Base-by-base conservation (phyloP, 2,797 vertebrate genomes). In the Falco columbarius region DNA sequence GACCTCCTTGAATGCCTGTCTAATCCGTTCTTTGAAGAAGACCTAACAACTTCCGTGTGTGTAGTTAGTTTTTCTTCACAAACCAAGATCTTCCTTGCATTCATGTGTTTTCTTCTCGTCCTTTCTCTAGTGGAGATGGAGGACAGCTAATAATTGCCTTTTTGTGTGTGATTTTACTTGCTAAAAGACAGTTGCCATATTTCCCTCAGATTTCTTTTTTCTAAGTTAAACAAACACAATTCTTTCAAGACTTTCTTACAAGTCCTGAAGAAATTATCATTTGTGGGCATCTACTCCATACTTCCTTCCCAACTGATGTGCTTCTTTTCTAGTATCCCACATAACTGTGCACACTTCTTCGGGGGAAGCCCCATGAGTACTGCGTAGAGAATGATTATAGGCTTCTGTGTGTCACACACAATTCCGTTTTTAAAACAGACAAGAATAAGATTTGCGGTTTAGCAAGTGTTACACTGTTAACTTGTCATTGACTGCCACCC, bases 401-500 rank as follows among this genome's bases (percentile, higher is more conserved):
- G 21, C 52, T 93, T 76, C 36, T 65, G 15, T 90, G 29, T 89
- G 47, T 94, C 67, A 76, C 47, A 49, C 38, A 62, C 18, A 54
- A 52, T 68, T 91, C 67, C 16, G 32, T 68, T 93, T 85, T 90
- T 84, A 86, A 90, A 93, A 74, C 14, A 92, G 65, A 51, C 17
- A 74, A 44, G 59, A 81, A 81, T 23, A 6, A 51, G 61, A 38
- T 81, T 61, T 89, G 7, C 58, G 81, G 62, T 61, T 90, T 75
- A 84, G 23, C 40, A 84, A 79, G 18, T 81, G 46, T 65, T 77
- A 32, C n/a, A 63, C 30, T 56, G 16, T 79, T 79, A 90, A 80
- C 22, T 90, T 81, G 42, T 95, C 63, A 66, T 22, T 87, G 94
- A 73, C 77, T 93, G 91, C 87, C 59, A 91, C 71, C 71, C 77